Conservation (phyloP, 2,888 invertebrate genomes). For the Dorcus hopei region DNA sequence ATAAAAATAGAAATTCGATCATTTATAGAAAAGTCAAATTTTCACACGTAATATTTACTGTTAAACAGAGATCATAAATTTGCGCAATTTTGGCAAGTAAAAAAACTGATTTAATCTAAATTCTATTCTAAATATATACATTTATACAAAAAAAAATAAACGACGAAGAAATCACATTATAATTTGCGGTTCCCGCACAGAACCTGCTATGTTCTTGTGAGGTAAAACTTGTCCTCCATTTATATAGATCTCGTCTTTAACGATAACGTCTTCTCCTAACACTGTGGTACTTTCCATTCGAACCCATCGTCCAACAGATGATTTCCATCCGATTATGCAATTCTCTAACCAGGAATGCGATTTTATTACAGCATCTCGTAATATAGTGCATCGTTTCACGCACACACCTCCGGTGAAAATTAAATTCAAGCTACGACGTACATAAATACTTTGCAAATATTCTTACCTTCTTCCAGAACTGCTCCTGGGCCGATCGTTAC, state of each 20-base stretch:
- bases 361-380: conserved; percentile 75
- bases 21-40: no score
- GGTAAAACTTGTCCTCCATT: conserved; percentile 98
- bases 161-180: conserved; percentile 74
- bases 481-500: conserved; percentile 95
- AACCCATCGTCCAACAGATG: conserved; percentile 94
- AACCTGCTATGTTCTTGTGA: conserved; percentile 78
- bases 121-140: no score
- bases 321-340: conserved; percentile 97
- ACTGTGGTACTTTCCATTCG: conserved; percentile 98
- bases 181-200: conserved; percentile 96
- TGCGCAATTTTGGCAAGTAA: no score
- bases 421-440: background rate
- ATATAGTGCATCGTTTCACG: conserved; percentile 88
- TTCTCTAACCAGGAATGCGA: conserved; percentile 98
- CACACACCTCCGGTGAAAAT: conserved; percentile 65
- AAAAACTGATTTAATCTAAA: no score
- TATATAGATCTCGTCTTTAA: conserved; percentile 96
- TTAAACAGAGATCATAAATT: no score
- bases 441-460: background rate
- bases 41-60: no score
- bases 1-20: no score
- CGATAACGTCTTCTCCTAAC: conserved; percentile 97
- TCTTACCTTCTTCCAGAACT: conserved; percentile 82
- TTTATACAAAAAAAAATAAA: background rate